These are phyloP conservation scores for Luehdorfia chinensis DNA, from an alignment of 1,140 invertebrate species.

Conservation along the genomic window DNA sequence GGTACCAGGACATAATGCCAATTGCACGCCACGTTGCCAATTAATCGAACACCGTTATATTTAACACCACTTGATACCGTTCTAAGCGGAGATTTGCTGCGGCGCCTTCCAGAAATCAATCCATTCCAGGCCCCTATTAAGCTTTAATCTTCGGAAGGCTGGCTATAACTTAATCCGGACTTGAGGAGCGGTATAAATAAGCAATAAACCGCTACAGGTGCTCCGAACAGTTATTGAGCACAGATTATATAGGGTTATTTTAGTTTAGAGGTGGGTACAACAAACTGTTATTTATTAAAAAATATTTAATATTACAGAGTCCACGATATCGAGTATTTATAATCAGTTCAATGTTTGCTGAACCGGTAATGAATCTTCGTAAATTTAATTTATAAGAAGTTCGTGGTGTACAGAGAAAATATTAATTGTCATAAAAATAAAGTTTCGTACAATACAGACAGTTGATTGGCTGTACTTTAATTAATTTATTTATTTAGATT, in stretches of 20 bases:
- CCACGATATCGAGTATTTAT: no score
- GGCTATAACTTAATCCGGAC: conserved; percentile 72
- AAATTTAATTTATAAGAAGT: no score
- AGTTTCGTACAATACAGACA: no score
- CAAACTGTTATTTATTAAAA: no score
- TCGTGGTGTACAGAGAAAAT: no score
- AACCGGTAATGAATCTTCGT: no score
- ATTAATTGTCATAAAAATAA: no score
- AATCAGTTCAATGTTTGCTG: no score
- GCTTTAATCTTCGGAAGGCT: conserved; percentile 67
- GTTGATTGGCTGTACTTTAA: no score
- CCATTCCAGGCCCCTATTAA: conserved; percentile 60
- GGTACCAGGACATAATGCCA: background rate
- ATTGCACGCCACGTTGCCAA: background rate
- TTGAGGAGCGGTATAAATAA: conserved; percentile 69
- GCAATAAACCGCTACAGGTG: conserved; percentile 68
- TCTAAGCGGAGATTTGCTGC: conserved; percentile 49
- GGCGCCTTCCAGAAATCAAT: conserved; percentile 68
- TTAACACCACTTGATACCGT: conserved; percentile 32
- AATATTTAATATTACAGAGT: no score
- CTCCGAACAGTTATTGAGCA: conserved; percentile 42
- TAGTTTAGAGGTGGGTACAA: conserved; percentile 8
- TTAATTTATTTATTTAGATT: no score
- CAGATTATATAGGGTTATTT: conserved; percentile 32
- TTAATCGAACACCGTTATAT: conserved; percentile 7